Base-by-base conservation (phyloP, 2,797 vertebrate species). In the Liasis olivaceus region DNA sequence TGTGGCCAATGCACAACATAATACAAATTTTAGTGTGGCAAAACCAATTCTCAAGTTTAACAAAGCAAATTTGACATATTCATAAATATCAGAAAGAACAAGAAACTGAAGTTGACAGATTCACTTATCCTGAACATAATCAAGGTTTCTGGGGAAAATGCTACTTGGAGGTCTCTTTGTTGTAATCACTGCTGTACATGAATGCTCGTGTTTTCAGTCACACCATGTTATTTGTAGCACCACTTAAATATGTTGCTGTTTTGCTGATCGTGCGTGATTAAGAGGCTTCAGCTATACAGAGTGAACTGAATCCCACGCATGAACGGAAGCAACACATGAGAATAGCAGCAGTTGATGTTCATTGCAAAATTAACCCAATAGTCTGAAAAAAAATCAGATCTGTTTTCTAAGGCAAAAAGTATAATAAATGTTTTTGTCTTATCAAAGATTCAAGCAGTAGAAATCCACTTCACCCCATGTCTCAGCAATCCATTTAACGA, bases 381-480 rank as follows among this genome's bases (percentile, higher is more conserved):
- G 91, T 88, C 94, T 69, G n/a, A 0, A 13, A 62, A 90, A 89
- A 91, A 3, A 72, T 56, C 0, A 87, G 85, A 63, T 47, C 92
- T 93, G 59, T 94, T 95, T 94, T 47, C 84, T 59, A 86, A 86
- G 11, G 63, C 87, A 72, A 22, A 91, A 5, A 93, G 20, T 28
- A 91, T 7, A 94, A 87, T 66, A 91, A 90, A 15, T 20, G 87
- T 12, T 72, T 89, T 95, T 94, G 93, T 95, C 94, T 95, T 94
- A 92, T 95, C 89, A 88, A 92, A 91, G 93, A 24, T 93, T 86
- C 89, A 88, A 94, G 31, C 85, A 92, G 95, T 87, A 94, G 26
- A 47, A 95, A 94, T 90, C 96, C 91, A 93, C 88, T 92, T 94
- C 88, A 91, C 93, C 95, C 94, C 89, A 95, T 94, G 94, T 95